Evolutionary conservation across 2,797 vertebrate species (phyloP).

Genomic region (Sphaeramia orbicularis): DNA sequence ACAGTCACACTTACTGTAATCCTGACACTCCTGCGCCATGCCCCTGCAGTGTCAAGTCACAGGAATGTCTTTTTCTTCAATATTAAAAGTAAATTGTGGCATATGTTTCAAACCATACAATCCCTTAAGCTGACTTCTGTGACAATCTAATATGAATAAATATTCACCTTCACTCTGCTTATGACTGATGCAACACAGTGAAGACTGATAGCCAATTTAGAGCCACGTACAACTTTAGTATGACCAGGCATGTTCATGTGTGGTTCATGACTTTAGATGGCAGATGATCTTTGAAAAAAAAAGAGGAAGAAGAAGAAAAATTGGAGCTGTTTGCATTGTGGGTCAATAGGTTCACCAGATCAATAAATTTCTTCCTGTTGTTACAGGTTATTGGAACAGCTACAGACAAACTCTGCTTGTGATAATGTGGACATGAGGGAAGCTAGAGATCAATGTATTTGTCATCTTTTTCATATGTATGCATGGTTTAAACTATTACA

Average conservation of each 20-base stretch:
- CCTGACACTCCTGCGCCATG: slow-evolving; percentile 36
- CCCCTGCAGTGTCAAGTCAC: slow-evolving; percentile 37
- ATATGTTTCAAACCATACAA: slow-evolving; percentile 21
- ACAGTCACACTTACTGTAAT: slow-evolving; percentile 65
- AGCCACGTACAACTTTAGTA: slow-evolving; percentile 15
- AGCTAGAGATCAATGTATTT: too few relatives aligned
- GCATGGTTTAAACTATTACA: too few relatives aligned
- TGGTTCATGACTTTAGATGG: too few relatives aligned
- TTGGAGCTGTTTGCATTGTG: not conserved
- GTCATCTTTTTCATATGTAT: too few relatives aligned
- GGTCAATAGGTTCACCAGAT: not conserved
- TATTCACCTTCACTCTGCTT: slow-evolving; percentile 1
- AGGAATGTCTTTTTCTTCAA: slow-evolving; percentile 26
- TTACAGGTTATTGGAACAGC: too few relatives aligned
- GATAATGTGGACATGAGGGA: too few relatives aligned
- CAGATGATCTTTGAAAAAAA: not conserved
- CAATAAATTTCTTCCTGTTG: not conserved
- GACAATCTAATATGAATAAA: slow-evolving; percentile 12
- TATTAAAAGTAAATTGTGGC: slow-evolving; percentile 20
- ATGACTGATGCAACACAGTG: slow-evolving; percentile 11
- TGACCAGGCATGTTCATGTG: slow-evolving; percentile 2
- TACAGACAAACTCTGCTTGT: too few relatives aligned
- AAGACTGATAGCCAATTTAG: not conserved
- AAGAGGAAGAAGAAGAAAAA: too few relatives aligned
- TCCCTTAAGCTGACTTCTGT: slow-evolving; percentile 5